Evolutionary conservation across 2,888 invertebrate species (phyloP).

Genomic region (Caenorhabditis virilis): DNA sequence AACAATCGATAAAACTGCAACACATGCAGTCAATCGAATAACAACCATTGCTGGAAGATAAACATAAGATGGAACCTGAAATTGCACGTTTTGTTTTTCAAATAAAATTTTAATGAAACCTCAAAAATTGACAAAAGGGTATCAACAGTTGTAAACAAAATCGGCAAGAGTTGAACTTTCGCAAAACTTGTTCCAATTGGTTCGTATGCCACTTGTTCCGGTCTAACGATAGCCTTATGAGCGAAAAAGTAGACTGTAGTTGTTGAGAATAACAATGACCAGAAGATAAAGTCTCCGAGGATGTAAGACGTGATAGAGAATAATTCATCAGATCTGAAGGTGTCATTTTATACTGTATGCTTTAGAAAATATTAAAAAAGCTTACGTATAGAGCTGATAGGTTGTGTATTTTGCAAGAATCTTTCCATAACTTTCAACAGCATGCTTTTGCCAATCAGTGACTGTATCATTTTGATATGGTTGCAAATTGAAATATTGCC

Average conservation of each 20-base stretch:
- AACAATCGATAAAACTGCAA: constrained; percentile 16
- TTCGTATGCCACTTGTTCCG: constrained; percentile 41
- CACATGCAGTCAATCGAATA: constrained; percentile 23
- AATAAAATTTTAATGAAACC: neutral
- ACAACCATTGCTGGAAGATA: constrained; percentile 12
- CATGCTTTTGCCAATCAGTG: constrained; percentile 33
- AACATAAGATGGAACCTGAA: constrained; percentile 18
- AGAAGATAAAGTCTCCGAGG: constrained; percentile 37
- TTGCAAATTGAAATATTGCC: constrained; percentile 17
- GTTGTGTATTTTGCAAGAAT: constrained; percentile 42
- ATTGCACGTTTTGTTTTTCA: constrained; percentile 1
- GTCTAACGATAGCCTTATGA: constrained; percentile 38
- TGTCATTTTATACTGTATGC: neutral
- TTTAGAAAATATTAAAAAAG: neutral
- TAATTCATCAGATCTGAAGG: constrained; percentile 21
- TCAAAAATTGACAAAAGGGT: constrained; percentile 25
- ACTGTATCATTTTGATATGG: constrained; percentile 12
- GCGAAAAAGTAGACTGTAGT: constrained; percentile 38
- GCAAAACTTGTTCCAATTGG: constrained; percentile 32
- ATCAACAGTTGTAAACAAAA: constrained; percentile 32
- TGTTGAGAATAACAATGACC: constrained; percentile 37
- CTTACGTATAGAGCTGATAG: constrained; percentile 42
- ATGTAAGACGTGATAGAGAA: constrained; percentile 32
- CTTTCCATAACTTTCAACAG: constrained; percentile 28
- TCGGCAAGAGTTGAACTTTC: constrained; percentile 26